Percentiles rank a stretch among this genome's conserved stretches.
These are phyloP conservation scores for Nesidiocoris tenuis DNA, from an alignment of 2,888 invertebrate species.

Conservation along the genomic window DNA sequence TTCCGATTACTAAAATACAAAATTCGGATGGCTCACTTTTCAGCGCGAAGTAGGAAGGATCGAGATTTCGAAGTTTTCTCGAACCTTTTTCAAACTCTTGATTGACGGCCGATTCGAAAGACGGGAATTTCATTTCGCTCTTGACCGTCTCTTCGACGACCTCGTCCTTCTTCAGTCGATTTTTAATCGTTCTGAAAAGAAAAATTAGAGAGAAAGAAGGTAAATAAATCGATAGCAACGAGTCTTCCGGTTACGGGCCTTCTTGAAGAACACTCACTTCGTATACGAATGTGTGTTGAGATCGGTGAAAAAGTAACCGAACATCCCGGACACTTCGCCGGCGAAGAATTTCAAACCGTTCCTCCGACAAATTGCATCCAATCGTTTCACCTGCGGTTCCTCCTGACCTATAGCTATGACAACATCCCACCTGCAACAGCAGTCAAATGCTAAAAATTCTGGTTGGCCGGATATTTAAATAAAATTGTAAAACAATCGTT, in stretches of 20 bases:
- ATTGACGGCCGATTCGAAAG: constrained; percentile 21
- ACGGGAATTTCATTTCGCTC: constrained; percentile 7
- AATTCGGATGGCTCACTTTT: too few relatives aligned
- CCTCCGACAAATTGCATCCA: constrained; percentile 74
- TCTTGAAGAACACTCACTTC: constrained; percentile 18
- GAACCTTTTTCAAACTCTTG: constrained; percentile 19
- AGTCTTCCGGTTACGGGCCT: background rate
- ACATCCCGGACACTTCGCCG: constrained; percentile 90
- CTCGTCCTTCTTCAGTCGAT: constrained; percentile 1
- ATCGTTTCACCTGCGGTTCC: constrained; percentile 68
- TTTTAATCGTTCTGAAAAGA: constrained; percentile 25
- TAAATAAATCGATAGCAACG: background rate
- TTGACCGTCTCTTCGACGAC: constrained; percentile 23
- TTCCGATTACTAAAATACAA: too few relatives aligned
- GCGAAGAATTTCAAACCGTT: constrained; percentile 79
- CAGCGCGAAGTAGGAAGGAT: constrained; percentile 27
- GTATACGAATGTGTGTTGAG: constrained; percentile 59
- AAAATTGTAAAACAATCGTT: too few relatives aligned
- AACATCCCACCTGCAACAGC: constrained; percentile 66
- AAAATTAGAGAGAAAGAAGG: background rate
- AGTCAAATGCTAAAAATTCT: background rate
- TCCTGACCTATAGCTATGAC: constrained; percentile 77
- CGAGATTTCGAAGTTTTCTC: constrained; percentile 6
- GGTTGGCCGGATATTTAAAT: too few relatives aligned
- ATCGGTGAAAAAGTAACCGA: constrained; percentile 89